These are phyloP conservation scores for Seladonia tumulorum DNA, from an alignment of 2,888 invertebrate species.

Conservation along the genomic window DNA sequence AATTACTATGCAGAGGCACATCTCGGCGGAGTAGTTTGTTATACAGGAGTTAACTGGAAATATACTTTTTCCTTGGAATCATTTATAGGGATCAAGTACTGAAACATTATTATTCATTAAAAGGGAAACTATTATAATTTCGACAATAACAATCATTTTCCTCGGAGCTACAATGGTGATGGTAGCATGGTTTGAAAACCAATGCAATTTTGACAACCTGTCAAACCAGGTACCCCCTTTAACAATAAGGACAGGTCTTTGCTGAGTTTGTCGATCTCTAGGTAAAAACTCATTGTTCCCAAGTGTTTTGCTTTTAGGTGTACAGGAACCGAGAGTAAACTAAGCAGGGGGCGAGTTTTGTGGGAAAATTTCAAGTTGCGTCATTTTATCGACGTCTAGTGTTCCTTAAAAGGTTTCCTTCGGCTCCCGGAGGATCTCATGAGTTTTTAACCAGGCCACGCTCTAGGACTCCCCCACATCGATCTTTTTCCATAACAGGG, in stretches of 20 bases:
- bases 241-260: neutral
- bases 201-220: neutral
- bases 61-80: neutral
- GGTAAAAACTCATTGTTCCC: neutral
- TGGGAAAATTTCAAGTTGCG: neutral
- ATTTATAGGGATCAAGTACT: neutral
- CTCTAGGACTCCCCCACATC: slow-evolving; percentile 31
- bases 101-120: neutral
- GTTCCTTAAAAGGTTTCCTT: slow-evolving; percentile 1
- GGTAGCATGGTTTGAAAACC: no score
- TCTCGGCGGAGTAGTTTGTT: neutral
- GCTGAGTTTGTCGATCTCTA: neutral
- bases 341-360: neutral
- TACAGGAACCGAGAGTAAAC: neutral
- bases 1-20: neutral
- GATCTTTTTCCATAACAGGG: slow-evolving; percentile 40
- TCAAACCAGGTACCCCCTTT: neutral
- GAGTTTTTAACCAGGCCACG: slow-evolving; percentile 49
- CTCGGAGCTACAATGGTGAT: neutral
- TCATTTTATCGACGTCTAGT: neutral
- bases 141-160: neutral
- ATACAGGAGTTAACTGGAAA: neutral
- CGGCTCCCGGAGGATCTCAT: slow-evolving; percentile 10
- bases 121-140: neutral
- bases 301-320: neutral